Percentiles rank a stretch among this genome's conserved stretches.
phyloP scores from a whole-genome alignment of 2,113 vertebrate species.

The Dicerorhinus sumatrensis region DNA sequence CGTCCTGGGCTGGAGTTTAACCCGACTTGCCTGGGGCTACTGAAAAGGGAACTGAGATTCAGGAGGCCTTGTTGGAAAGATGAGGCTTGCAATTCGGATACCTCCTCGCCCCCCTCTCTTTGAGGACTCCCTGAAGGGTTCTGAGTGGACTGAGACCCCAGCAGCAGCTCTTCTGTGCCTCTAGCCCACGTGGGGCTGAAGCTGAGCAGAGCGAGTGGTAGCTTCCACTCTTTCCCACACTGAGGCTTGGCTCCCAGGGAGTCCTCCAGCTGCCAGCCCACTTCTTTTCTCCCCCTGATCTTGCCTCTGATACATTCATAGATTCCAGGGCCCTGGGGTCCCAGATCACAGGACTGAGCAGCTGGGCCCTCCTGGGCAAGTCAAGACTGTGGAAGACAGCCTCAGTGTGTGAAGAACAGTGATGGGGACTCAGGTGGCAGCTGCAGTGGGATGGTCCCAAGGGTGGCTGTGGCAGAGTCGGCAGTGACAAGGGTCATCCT shows the following conservation, averaged over 20 bases:
- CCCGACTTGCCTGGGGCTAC: neutral
- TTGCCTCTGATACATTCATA: neutral
- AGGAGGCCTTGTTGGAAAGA: slow-evolving; percentile 43
- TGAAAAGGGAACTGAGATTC: neutral
- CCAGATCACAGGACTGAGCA: neutral
- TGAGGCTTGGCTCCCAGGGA: neutral
- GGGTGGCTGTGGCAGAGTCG: neutral
- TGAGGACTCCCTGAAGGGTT: neutral
- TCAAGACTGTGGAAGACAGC: slow-evolving; percentile 1
- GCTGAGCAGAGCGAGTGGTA: neutral
- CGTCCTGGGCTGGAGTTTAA: neutral
- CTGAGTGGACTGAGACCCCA: neutral
- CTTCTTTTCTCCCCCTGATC: neutral
- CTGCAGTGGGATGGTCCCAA: neutral
- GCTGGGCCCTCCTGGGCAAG: neutral
- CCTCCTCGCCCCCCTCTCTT: neutral
- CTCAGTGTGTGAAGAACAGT: neutral
- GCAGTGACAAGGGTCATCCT: neutral
- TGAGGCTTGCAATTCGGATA: neutral
- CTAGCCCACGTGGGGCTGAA: neutral
- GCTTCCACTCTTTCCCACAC: neutral
- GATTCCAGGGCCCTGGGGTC: neutral
- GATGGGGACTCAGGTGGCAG: neutral
- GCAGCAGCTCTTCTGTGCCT: neutral
- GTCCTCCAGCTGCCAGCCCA: neutral